Evolutionary conservation across 2,113 vertebrate species (phyloP).

Genomic region (Sapayoa aenigma): DNA sequence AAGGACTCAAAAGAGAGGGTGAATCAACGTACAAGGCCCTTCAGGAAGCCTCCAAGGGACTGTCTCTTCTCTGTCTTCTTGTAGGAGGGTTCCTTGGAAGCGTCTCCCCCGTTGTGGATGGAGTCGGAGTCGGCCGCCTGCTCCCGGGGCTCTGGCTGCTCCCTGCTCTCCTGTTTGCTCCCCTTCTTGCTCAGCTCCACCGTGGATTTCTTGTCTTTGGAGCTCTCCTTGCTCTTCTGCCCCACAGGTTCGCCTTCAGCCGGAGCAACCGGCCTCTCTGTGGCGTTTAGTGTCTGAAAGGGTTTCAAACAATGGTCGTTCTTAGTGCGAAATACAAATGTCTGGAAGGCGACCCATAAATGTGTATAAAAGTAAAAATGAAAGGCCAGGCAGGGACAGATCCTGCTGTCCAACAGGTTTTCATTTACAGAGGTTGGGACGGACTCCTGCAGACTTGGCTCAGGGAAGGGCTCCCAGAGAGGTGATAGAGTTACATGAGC

Average conservation of each 20-base stretch:
- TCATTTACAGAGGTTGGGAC: neutral
- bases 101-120: conserved; percentile 70
- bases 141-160: conserved; percentile 23
- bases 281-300: conserved; percentile 63
- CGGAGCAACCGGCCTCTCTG: conserved; percentile 53
- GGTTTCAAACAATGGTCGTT: conserved; percentile 34
- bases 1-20: neutral
- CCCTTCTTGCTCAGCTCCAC: conserved; percentile 47
- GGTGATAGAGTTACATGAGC: neutral
- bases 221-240: conserved; percentile 75
- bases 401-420: neutral
- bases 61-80: conserved; percentile 88
- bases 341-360: neutral
- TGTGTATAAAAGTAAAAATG: neutral
- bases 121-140: neutral
- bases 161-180: conserved; percentile 59
- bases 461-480: neutral
- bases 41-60: conserved; percentile 90
- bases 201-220: conserved; percentile 59
- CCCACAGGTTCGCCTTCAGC: conserved; percentile 60
- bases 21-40: conserved; percentile 81
- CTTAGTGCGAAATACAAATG: neutral
- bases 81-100: conserved; percentile 54
- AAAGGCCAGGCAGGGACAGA: neutral
- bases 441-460: neutral